Conservation (phyloP, 2,113 vertebrate species). For the Coptodon rendalli region DNA sequence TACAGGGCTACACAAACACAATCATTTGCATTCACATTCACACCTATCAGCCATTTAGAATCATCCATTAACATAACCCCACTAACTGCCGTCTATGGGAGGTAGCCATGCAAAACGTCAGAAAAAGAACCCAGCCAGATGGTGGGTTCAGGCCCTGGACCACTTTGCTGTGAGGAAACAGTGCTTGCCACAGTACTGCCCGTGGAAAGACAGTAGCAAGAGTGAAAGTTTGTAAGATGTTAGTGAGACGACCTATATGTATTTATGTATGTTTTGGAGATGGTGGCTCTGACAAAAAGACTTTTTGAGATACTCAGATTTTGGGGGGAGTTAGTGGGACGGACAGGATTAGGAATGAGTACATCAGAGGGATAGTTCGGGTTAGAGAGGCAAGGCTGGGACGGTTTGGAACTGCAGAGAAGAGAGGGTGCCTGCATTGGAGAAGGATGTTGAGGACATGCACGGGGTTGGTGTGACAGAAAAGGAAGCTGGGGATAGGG, state of each 20-base stretch:
- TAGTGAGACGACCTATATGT: not conserved
- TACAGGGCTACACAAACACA: not conserved
- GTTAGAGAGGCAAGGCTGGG: not conserved
- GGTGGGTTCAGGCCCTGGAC: not conserved
- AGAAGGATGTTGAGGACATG: not conserved
- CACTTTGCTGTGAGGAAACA: not conserved
- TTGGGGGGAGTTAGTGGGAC: not conserved
- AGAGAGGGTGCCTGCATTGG: accelerated
- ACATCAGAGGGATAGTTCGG: not conserved
- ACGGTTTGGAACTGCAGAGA: not conserved
- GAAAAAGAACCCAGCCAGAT: not conserved
- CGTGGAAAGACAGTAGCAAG: not conserved
- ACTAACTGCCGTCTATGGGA: not conserved
- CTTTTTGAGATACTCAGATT: not conserved
- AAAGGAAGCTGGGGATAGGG: not conserved
- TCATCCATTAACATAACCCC: not conserved
- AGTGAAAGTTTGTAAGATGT: not conserved
- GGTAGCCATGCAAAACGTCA: not conserved
- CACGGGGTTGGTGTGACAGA: not conserved
- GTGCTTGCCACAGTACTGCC: not conserved
- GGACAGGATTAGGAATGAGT: not conserved
- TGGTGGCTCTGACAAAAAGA: not conserved
- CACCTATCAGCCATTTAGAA: not conserved
- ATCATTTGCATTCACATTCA: not conserved
- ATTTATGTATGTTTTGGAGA: not conserved